A percentile compares a stretch with the other conserved stretches of the same genome.
These are phyloP conservation scores for Bubo scandiacus DNA, from an alignment of 2,113 vertebrate species.

Conservation along the genomic window DNA sequence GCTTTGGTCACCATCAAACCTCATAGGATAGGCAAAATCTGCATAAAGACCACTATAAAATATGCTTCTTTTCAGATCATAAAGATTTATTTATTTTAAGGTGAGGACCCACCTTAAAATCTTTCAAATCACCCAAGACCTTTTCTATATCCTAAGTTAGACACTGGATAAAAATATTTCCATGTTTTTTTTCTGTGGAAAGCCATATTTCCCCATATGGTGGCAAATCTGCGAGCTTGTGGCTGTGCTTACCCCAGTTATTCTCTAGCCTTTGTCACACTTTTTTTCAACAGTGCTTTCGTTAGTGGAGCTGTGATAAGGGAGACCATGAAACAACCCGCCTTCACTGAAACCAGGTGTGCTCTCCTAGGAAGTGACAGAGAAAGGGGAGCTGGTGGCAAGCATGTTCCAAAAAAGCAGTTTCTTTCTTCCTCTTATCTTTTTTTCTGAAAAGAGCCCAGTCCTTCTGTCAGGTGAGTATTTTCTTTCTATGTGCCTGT, in stretches of 20 bases:
- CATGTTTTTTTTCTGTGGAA: background rate
- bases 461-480: background rate
- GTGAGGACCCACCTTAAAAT: fast-evolving
- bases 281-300: background rate
- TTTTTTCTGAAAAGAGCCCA: background rate
- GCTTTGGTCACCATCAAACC: background rate
- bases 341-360: background rate
- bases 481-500: background rate
- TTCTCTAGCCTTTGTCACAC: background rate
- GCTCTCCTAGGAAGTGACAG: background rate
- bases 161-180: background rate
- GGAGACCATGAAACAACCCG: background rate
- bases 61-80: background rate
- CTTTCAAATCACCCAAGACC: background rate
- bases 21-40: background rate
- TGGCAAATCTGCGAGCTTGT: background rate
- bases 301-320: background rate
- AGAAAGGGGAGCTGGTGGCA: background rate
- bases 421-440: background rate
- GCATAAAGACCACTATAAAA: background rate
- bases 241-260: background rate
- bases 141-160: background rate
- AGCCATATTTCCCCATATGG: background rate
- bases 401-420: background rate
- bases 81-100: background rate